phyloP scores from a whole-genome alignment of 2,888 invertebrate genomes.

The Andrena haemorrhoa region DNA sequence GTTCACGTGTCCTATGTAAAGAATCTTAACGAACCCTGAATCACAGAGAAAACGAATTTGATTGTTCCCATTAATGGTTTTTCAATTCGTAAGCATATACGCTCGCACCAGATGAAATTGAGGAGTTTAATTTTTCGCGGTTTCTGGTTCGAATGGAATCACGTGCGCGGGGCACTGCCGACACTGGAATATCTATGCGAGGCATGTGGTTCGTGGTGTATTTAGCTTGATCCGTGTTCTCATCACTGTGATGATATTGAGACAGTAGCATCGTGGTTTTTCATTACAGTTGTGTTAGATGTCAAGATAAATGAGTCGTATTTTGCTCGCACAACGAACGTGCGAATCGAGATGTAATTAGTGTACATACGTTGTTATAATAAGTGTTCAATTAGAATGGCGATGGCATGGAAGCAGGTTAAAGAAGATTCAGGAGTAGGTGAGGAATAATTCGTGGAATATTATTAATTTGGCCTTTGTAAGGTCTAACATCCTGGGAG shows the following conservation, averaged over 20 bases:
- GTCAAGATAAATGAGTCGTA: conserved; percentile 73
- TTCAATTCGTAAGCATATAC: background rate
- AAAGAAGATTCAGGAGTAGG: conserved; percentile 79
- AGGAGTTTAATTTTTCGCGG: conserved; percentile 26
- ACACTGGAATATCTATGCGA: conserved; percentile 30
- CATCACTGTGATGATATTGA: conserved; percentile 52
- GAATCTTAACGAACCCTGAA: no score
- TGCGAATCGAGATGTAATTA: conserved; percentile 74
- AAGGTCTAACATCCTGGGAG: conserved; percentile 79
- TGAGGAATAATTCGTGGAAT: conserved; percentile 66
- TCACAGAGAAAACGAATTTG: background rate
- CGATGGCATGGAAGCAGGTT: conserved; percentile 75
- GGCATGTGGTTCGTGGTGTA: conserved; percentile 42
- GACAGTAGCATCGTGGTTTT: conserved; percentile 70
- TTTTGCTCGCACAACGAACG: conserved; percentile 63
- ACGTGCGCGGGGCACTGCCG: background rate
- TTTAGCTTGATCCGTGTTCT: conserved; percentile 41
- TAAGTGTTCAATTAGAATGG: conserved; percentile 65
- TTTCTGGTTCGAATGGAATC: background rate
- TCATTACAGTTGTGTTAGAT: conserved; percentile 71
- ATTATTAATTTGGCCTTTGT: conserved; percentile 54
- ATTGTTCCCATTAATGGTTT: background rate
- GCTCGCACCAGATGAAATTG: background rate
- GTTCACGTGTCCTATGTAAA: no score
- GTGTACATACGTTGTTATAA: conserved; percentile 64